These are phyloP conservation scores for Laticauda colubrina DNA, from an alignment of 2,113 vertebrate genomes.

Conservation along the genomic window DNA sequence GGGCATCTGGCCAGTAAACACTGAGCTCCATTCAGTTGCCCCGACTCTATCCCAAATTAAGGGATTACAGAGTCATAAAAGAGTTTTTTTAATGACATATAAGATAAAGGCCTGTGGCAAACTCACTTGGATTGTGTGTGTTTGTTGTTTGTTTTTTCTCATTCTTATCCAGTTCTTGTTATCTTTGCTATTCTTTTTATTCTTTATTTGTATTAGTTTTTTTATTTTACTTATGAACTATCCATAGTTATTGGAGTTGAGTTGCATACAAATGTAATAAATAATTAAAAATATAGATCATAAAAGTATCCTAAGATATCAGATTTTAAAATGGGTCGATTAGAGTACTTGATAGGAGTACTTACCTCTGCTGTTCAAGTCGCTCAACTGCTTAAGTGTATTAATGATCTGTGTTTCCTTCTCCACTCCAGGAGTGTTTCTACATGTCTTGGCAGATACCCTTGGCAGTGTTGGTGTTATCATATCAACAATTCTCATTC, in stretches of 20 bases:
- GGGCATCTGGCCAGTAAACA: background rate
- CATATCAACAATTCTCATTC: slow-evolving; percentile 93
- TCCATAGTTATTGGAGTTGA: background rate
- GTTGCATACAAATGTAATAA: background rate
- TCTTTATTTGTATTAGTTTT: background rate
- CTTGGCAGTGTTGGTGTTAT: slow-evolving; percentile 97
- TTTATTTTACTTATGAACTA: background rate
- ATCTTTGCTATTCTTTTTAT: background rate
- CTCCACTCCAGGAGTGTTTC: slow-evolving; percentile 84
- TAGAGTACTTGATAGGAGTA: background rate
- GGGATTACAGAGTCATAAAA: background rate
- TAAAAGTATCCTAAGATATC: background rate
- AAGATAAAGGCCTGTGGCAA: background rate
- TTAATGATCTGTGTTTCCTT: slow-evolving; percentile 16
- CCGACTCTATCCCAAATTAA: background rate
- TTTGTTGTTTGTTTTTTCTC: background rate
- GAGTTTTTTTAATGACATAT: background rate
- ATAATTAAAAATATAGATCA: background rate
- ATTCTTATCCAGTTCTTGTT: background rate
- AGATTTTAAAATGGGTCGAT: background rate
- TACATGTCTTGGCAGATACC: slow-evolving; percentile 95
- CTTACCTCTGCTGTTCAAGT: background rate
- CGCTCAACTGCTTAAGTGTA: background rate
- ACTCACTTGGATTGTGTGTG: background rate
- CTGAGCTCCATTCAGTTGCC: background rate